Conservation (phyloP, 2,113 vertebrate species). For the Heteronetta atricapilla region DNA sequence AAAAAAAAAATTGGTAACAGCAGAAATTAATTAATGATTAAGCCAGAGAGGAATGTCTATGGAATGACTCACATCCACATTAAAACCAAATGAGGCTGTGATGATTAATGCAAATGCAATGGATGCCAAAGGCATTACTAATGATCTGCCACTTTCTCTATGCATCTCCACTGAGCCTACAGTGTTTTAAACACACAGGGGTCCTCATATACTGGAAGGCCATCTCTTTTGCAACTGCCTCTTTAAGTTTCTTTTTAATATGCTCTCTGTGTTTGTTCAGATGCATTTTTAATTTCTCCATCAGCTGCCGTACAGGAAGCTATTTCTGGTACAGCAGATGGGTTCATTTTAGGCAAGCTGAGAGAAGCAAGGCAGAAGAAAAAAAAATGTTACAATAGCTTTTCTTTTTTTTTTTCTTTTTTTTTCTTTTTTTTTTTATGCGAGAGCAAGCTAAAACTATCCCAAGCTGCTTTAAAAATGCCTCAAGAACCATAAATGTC, state of each 20-base stretch:
- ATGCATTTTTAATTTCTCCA: slow-evolving; percentile 36
- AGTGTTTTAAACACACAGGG: slow-evolving; percentile 5
- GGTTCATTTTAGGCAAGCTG: slow-evolving; percentile 24
- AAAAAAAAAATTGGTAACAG: slow-evolving; percentile 62
- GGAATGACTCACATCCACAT: slow-evolving; percentile 67
- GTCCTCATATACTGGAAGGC: neutral
- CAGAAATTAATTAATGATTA: slow-evolving; percentile 63
- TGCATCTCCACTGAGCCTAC: slow-evolving; percentile 17
- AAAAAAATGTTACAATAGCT: neutral
- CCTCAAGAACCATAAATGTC: neutral
- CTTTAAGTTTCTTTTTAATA: slow-evolving; percentile 50
- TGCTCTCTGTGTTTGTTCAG: slow-evolving; percentile 14
- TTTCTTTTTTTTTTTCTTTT: neutral
- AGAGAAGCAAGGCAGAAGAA: neutral
- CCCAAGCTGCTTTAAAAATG: neutral
- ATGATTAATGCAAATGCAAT: slow-evolving; percentile 67
- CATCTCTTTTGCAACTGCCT: neutral
- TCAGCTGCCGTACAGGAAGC: slow-evolving; percentile 27
- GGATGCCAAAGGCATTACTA: slow-evolving; percentile 56
- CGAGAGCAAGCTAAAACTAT: neutral
- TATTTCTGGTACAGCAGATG: slow-evolving; percentile 58
- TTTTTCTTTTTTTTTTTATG: neutral
- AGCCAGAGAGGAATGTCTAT: neutral
- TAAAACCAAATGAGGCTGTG: slow-evolving; percentile 65
- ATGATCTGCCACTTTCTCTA: slow-evolving; percentile 39